Percentiles rank a stretch among this genome's conserved stretches.
phyloP scores from a whole-genome alignment of 2,888 invertebrate genomes.

The Acanthoscelides obtectus region DNA sequence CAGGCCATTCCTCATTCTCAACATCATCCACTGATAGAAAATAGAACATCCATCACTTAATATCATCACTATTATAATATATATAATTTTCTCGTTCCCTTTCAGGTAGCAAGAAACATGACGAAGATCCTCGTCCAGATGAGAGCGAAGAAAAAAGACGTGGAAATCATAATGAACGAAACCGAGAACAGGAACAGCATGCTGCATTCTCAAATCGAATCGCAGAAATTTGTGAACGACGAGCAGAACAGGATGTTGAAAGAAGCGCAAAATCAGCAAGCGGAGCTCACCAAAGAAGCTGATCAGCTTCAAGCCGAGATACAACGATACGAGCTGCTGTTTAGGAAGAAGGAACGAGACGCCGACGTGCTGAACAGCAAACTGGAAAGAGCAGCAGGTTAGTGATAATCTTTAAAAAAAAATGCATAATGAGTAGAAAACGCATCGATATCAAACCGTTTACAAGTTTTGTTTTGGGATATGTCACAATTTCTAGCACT shows the following conservation, averaged over 20 bases:
- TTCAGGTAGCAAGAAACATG: slow-evolving; percentile 18
- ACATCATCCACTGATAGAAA: no score
- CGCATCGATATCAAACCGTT: no score
- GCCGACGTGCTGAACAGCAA: slow-evolving; percentile 51
- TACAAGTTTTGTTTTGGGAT: no score
- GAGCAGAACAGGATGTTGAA: slow-evolving; percentile 39
- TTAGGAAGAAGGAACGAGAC: slow-evolving; percentile 51
- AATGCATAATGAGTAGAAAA: no score
- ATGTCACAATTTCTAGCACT: no score
- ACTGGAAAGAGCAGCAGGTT: slow-evolving; percentile 47
- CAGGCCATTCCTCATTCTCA: no score
- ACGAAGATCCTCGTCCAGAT: slow-evolving; percentile 14
- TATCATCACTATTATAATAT: no score
- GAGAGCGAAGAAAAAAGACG: slow-evolving; percentile 47
- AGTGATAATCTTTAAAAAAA: no score
- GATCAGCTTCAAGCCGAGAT: slow-evolving; percentile 47
- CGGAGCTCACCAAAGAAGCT: slow-evolving; percentile 46
- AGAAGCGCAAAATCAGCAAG: slow-evolving; percentile 41
- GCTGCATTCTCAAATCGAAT: slow-evolving; percentile 56
- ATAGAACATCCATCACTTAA: no score
- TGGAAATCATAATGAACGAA: slow-evolving; percentile 36
- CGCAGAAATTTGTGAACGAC: slow-evolving; percentile 39
- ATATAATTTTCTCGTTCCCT: neutral
- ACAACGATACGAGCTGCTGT: slow-evolving; percentile 46
- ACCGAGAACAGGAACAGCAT: slow-evolving; percentile 58